Evolutionary conservation across 2,113 vertebrate genomes (phyloP).

Genomic region (Toxostoma redivivum): DNA sequence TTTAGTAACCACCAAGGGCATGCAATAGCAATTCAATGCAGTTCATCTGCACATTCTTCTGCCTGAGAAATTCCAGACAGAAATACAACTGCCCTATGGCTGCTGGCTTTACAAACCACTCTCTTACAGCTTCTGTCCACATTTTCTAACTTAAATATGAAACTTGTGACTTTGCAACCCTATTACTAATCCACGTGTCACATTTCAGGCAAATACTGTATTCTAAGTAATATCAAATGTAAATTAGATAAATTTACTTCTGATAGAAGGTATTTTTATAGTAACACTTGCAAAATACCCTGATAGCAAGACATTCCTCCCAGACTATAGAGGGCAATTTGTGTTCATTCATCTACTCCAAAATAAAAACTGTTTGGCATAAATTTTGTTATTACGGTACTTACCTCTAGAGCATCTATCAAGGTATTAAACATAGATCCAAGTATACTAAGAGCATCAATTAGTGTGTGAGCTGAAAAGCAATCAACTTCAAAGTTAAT

Average conservation of each 20-base stretch:
- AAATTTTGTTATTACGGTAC: not conserved
- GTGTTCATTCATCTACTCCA: not conserved
- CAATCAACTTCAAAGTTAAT: not conserved
- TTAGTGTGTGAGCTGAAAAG: not conserved
- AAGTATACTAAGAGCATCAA: not conserved
- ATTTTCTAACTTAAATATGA: not conserved
- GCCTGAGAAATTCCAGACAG: not conserved
- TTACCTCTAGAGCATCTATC: not conserved
- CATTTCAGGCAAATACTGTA: not conserved
- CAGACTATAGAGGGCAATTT: not conserved
- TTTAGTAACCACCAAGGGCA: not conserved
- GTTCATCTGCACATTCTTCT: not conserved
- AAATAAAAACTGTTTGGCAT: not conserved
- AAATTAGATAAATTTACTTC: not conserved
- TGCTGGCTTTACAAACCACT: not conserved
- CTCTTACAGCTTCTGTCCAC: not conserved
- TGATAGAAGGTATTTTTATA: not conserved
- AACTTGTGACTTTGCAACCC: not conserved
- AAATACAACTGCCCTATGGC: not conserved
- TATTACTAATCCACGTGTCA: not conserved
- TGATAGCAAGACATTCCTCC: not conserved
- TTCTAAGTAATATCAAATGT: not conserved
- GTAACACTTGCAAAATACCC: not conserved
- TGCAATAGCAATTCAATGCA: not conserved
- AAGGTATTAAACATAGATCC: not conserved